phyloP scores from a whole-genome alignment of 2,797 vertebrate species.

The Enteromius afrohamiltoni region DNA sequence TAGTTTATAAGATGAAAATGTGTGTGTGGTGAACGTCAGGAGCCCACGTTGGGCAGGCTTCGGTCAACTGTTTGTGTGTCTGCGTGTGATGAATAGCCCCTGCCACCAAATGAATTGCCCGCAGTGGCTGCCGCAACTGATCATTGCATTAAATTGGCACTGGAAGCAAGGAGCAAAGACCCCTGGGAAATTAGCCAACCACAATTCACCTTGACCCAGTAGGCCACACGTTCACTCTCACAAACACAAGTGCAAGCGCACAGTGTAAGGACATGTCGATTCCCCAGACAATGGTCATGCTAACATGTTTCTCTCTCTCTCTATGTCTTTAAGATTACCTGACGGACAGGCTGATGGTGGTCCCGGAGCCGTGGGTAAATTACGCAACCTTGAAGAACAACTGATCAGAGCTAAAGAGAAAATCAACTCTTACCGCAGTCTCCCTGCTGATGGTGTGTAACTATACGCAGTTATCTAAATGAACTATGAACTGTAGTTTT shows the following conservation, averaged over 20 bases:
- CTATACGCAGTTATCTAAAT: neutral
- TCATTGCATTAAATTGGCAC: conserved; percentile 57
- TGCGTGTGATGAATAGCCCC: conserved; percentile 56
- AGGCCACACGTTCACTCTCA: conserved; percentile 20
- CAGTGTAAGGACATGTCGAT: neutral
- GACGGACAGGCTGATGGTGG: conserved; percentile 84
- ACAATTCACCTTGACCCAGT: conserved; percentile 55
- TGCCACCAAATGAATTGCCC: conserved; percentile 58
- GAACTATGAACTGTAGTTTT: neutral
- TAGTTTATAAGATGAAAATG: conserved; percentile 47
- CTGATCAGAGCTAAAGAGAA: conserved; percentile 90
- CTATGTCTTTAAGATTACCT: conserved; percentile 77
- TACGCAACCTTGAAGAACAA: conserved; percentile 86
- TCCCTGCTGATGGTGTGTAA: conserved; percentile 80
- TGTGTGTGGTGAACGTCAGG: conserved; percentile 30
- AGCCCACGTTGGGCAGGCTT: conserved; percentile 22
- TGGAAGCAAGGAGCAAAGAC: conserved; percentile 44
- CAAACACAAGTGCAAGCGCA: neutral
- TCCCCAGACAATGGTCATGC: neutral
- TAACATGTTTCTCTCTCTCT: conserved; percentile 15
- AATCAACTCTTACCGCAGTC: conserved; percentile 85
- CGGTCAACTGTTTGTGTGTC: conserved; percentile 44
- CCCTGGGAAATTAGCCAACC: conserved; percentile 56
- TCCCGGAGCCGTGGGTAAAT: conserved; percentile 77
- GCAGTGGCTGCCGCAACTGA: conserved; percentile 55